phyloP scores from a whole-genome alignment of 2,888 invertebrate genomes.

The Drosophila pullipes region DNA sequence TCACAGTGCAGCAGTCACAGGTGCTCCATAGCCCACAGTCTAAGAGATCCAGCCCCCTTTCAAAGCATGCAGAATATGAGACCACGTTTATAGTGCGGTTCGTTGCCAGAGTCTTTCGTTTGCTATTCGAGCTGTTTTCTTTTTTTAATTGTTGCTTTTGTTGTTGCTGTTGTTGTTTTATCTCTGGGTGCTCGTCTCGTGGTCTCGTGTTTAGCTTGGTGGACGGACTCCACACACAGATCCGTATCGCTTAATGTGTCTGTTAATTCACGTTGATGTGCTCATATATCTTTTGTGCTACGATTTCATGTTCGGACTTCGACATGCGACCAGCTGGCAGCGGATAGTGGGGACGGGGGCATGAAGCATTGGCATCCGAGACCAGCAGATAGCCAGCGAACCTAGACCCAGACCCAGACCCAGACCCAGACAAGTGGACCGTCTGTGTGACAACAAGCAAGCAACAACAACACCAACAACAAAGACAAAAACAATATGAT shows the following conservation, averaged over 20 bases:
- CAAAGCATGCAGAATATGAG: slow-evolving; percentile 15
- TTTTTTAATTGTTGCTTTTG: slow-evolving; percentile 5
- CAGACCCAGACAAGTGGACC: slow-evolving; percentile 32
- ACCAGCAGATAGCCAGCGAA: slow-evolving; percentile 23
- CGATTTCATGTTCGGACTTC: slow-evolving; percentile 71
- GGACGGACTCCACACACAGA: slow-evolving; percentile 56
- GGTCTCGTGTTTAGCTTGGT: slow-evolving; percentile 62
- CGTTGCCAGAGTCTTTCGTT: slow-evolving; percentile 78
- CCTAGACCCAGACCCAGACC: slow-evolving; percentile 15
- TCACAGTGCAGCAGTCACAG: slow-evolving; percentile 51
- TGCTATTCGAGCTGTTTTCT: slow-evolving; percentile 13
- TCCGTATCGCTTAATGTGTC: slow-evolving; percentile 79
- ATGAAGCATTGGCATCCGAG: slow-evolving; percentile 29
- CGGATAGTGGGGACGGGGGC: slow-evolving; percentile 1
- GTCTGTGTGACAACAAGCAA: slow-evolving; percentile 38
- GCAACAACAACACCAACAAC: neutral
- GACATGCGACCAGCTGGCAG: slow-evolving; percentile 53
- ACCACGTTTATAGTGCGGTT: slow-evolving; percentile 46
- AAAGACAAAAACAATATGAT: slow-evolving; percentile 16
- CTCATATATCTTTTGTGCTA: slow-evolving; percentile 77
- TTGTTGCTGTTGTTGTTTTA: slow-evolving; percentile 12
- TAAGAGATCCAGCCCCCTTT: neutral
- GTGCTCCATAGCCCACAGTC: neutral
- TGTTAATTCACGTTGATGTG: slow-evolving; percentile 81
- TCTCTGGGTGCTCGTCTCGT: slow-evolving; percentile 32